Conservation (phyloP, 2,888 invertebrate genomes). For the Platycheirus albimanus region DNA sequence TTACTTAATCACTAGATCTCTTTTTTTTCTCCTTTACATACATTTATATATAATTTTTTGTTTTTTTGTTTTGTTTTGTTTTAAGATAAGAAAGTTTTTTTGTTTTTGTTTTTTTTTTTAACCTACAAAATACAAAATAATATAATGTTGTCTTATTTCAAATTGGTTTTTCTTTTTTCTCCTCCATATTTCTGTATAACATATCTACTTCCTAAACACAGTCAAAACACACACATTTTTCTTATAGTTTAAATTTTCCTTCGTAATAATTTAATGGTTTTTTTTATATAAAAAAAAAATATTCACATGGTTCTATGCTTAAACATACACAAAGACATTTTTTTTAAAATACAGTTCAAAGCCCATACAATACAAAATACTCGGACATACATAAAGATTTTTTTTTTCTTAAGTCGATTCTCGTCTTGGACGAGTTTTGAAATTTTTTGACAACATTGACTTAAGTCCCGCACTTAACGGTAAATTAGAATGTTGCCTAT, state of each 20-base stretch:
- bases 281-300: slow-evolving; percentile 37
- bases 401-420: slow-evolving; percentile 74
- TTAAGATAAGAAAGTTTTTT: slow-evolving; percentile 43
- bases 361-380: slow-evolving; percentile 37
- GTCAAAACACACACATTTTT: slow-evolving; percentile 65
- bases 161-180: slow-evolving; percentile 17
- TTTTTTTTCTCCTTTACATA: slow-evolving; percentile 47
- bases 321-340: too few relatives aligned
- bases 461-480: slow-evolving; percentile 75
- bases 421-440: slow-evolving; percentile 74
- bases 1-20: slow-evolving; percentile 71
- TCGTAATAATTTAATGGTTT: slow-evolving; percentile 19
- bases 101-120: slow-evolving; percentile 33
- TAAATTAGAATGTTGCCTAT: slow-evolving; percentile 74
- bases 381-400: neutral
- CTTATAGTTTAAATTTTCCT: slow-evolving; percentile 13
- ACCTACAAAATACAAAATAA: slow-evolving; percentile 61
- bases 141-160: slow-evolving; percentile 40
- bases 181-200: slow-evolving; percentile 25
- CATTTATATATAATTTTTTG: slow-evolving; percentile 20
- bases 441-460: slow-evolving; percentile 75
- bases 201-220: slow-evolving; percentile 56
- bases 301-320: slow-evolving; percentile 59
- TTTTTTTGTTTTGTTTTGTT: slow-evolving; percentile 18
- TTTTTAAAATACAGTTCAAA: too few relatives aligned